These are phyloP conservation scores for Buteo buteo DNA, from an alignment of 2,113 vertebrate species.

Conservation along the genomic window DNA sequence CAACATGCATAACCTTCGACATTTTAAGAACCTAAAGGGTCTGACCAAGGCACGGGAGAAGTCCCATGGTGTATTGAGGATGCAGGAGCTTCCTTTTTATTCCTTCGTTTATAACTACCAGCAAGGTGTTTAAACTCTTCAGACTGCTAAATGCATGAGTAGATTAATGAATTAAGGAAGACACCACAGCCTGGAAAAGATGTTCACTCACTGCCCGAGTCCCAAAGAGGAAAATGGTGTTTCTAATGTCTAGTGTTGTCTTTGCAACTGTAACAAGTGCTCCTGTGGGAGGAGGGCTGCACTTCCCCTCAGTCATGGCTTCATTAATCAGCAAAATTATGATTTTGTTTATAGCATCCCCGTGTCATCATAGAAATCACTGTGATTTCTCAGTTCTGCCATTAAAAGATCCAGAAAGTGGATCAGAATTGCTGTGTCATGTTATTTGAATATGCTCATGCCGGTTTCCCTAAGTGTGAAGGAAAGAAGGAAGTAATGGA, in stretches of 20 bases:
- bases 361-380: background rate
- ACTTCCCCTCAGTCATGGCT: background rate
- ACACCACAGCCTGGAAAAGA: background rate
- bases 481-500: background rate
- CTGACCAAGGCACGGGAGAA: background rate
- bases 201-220: background rate
- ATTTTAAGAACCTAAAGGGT: background rate
- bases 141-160: too few species aligned
- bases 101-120: rapidly evolving
- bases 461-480: background rate
- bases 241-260: too few species aligned
- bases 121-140: background rate
- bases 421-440: background rate
- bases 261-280: background rate
- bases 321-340: background rate
- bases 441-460: background rate
- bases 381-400: background rate
- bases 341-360: background rate
- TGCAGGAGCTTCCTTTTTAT: background rate
- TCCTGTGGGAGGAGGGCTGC: background rate
- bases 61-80: background rate
- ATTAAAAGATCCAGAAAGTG: background rate
- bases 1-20: background rate
- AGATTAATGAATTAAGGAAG: background rate
- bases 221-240: background rate